A percentile compares a stretch with the other conserved stretches of the same genome.
Evolutionary conservation across 2,888 invertebrate genomes (phyloP).

Genomic region (Adineta ricciae): DNA sequence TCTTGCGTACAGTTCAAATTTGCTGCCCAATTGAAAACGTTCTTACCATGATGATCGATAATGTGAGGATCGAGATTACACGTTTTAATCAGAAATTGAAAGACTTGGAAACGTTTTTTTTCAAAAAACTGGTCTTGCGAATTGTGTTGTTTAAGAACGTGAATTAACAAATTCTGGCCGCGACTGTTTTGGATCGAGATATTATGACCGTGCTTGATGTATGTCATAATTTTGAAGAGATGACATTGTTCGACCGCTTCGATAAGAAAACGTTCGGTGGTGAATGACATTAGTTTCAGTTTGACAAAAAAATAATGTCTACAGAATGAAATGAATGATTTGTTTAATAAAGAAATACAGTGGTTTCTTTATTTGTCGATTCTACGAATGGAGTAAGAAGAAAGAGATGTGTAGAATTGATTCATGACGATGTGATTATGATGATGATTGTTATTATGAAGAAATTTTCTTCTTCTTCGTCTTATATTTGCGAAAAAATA

Average conservation of each 20-base stretch:
- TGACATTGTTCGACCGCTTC: background rate
- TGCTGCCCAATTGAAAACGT: background rate
- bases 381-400: background rate
- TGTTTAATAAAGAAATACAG: background rate
- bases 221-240: background rate
- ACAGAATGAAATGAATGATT: no score
- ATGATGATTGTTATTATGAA: background rate
- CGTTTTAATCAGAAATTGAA: background rate
- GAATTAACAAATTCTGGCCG: background rate
- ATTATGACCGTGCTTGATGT: background rate
- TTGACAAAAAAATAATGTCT: no score
- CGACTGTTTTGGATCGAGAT: background rate
- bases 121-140: background rate
- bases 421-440: background rate
- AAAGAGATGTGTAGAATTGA: background rate
- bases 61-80: background rate
- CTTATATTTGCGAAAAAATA: background rate
- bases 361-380: background rate
- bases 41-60: background rate
- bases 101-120: background rate
- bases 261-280: background rate
- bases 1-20: conserved; percentile 15
- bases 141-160: background rate
- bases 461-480: background rate
- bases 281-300: background rate